Evolutionary conservation across 2,113 vertebrate genomes (phyloP).

Genomic region (Melanerpes aurifrons): DNA sequence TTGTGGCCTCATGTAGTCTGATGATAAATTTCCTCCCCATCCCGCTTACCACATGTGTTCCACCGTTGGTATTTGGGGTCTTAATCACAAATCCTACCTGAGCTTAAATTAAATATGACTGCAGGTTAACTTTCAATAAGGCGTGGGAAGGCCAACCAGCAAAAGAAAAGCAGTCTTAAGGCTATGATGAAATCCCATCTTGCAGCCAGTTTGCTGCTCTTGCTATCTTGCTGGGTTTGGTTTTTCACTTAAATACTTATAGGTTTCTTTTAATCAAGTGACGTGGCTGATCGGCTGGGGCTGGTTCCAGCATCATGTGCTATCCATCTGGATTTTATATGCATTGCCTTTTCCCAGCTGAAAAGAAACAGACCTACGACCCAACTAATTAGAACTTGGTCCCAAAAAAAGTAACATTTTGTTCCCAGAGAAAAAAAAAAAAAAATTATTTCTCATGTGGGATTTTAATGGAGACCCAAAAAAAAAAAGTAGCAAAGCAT

Average conservation of each 20-base stretch:
- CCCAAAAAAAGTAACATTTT: constrained; percentile 51
- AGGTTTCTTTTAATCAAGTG: constrained; percentile 7
- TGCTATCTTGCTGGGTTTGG: neutral
- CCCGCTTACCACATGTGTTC: neutral
- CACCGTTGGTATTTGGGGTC: neutral
- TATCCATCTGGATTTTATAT: constrained; percentile 49
- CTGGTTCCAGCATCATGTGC: constrained; percentile 29
- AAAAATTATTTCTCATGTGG: constrained; percentile 40
- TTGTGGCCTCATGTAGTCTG: neutral
- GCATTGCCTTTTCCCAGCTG: neutral
- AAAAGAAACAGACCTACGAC: neutral
- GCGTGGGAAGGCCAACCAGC: neutral
- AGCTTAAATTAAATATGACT: neutral
- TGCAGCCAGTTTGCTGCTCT: neutral
- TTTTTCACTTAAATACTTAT: neutral
- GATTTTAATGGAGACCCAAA: constrained; percentile 34
- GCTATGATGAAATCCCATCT: neutral
- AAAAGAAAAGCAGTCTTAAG: neutral
- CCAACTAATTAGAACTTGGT: constrained; percentile 10
- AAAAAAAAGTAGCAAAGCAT: constrained; percentile 24
- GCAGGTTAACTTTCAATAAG: neutral
- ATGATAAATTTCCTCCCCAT: neutral
- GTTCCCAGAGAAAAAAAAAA: constrained; percentile 56
- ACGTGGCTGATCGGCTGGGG: neutral
- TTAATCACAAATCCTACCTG: neutral